Base-by-base conservation (phyloP, 1,140 invertebrate species). In the Lethrus apterus region DNA sequence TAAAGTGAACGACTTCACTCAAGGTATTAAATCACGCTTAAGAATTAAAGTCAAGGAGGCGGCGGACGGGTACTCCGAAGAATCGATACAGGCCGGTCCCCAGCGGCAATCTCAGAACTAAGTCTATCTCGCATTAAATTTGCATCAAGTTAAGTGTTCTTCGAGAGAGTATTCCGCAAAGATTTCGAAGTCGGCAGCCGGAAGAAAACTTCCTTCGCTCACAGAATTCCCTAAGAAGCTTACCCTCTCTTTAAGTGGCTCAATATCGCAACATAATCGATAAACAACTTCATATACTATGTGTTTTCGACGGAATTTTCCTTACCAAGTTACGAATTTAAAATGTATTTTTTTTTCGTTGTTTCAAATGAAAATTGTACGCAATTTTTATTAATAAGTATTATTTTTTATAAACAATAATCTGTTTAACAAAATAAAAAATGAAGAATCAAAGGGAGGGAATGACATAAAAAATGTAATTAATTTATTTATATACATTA, bases 181-280 rank as follows among this genome's bases (percentile, higher is more conserved):
- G 55, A 48, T 34, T 46, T 49, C 35, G 54, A 58, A 58, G 54
- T 58, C 52, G 51, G 52, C 47, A 52, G 54, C 51, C 59, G 59
- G 59, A 59, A 59, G 56, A 50, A 55, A 46, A 60, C 57, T 57
- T 62, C 60, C 56, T 54, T n/a, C 51, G n/a, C n/a, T n/a, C n/a
- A n/a, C n/a, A 54, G 55, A 59, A 63, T 62, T 63, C 62, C 59
- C 59, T 62, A 63, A 63, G 62, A 62, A 58, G 59, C 56, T 62
- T 63, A 56, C 40, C 45, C 51, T 52, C 40, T 49, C 17, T 50
- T 63, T 62, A 62, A 62, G 62, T 62, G 59, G 56, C 48, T 46
- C 58, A 53, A 60, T 60, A 62, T 63, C 52, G 56, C 51, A 55
- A 60, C 56, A 58, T 58, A 57, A 60, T 60, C 58, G 57, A 58